Evolutionary conservation across 1,140 invertebrate genomes (phyloP), one percentile per base, ranked within the genome.

Genomic region (Hydropsyche tenuis): DNA sequence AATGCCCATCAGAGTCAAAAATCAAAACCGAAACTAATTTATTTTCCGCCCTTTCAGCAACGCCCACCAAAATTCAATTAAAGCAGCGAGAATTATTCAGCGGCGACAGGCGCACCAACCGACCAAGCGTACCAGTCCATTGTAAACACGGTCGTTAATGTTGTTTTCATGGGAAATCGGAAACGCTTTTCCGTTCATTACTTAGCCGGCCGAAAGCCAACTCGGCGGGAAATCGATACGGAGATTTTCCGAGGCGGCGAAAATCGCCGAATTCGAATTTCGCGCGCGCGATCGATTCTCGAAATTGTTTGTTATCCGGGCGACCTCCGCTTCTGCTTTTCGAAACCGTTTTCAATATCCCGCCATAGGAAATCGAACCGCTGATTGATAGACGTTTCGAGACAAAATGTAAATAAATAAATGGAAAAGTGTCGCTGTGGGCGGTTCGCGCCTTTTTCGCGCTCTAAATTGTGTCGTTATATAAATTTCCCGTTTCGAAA

Each of bases 101-200:
- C 5, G 45, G 18, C 2, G 18, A 46, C 16, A n/a, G 45, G 2
- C 45, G 45, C 2, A 46, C 5, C 42, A 14, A 43, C 42, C 5
- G 14, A 14, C 6, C 5, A 48, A 48, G 2, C 20, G 48, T 7
- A 20, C 14, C 14, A 16, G 48, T 16, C 48, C 48, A 53, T 53
- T 53, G 48, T 53, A 53, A 53, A 53, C 16, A 53, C 48, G 48
- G 48, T 53, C 48, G 48, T 53, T 53, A 53, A 53, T 53, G 48
- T 53, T 53, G 48, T 53, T 53, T 53, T 53, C 48, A 20, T 53
- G 48, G 48, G 48, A 53, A 53, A 53, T 53, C 48, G 48, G 48
- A 53, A 53, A 53, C 48, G 16, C 20, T 53, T 53, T 46, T 16
- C 45, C 45, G 45, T 46, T 46, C 45, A 46, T 46, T 53, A 53